Percentiles rank a stretch among this genome's conserved stretches.
Evolutionary conservation across 2,797 vertebrate species (phyloP).

Genomic region (Smutsia gigantea): DNA sequence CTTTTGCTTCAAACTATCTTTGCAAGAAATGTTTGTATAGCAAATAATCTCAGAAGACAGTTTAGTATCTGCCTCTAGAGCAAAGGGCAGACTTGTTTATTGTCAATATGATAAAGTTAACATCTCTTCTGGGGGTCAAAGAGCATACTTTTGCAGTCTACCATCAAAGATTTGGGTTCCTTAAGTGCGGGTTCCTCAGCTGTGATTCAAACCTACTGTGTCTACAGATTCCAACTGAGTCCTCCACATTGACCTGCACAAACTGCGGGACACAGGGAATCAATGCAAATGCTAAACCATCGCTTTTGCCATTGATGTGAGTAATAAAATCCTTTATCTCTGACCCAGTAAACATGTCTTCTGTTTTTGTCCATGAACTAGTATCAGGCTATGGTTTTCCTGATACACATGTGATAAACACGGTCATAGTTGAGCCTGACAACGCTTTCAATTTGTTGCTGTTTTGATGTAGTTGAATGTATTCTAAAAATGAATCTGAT

Average conservation of each 20-base stretch:
- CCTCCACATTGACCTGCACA: neutral
- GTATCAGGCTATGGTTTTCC: neutral
- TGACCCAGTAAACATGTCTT: neutral
- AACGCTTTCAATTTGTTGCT: neutral
- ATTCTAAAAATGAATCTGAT: neutral
- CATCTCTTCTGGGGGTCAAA: neutral
- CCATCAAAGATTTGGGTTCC: neutral
- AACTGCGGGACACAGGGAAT: rapidly evolving
- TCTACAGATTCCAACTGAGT: neutral
- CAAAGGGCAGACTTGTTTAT: neutral
- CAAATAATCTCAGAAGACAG: neutral
- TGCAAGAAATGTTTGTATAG: neutral
- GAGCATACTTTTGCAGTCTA: neutral
- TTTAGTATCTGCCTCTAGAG: neutral
- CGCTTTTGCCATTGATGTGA: neutral
- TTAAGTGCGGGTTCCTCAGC: neutral
- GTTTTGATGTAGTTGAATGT: neutral
- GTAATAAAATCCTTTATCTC: neutral
- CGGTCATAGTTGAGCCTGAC: neutral
- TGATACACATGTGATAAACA: neutral
- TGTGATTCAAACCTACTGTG: neutral
- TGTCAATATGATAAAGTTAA: neutral
- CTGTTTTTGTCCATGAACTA: neutral
- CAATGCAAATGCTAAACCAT: neutral
- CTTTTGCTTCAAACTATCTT: neutral